Percentiles rank a stretch among this genome's conserved stretches.
These are phyloP conservation scores for Oceanodroma leucorhoa DNA, from an alignment of 2,797 vertebrate genomes.

Conservation along the genomic window DNA sequence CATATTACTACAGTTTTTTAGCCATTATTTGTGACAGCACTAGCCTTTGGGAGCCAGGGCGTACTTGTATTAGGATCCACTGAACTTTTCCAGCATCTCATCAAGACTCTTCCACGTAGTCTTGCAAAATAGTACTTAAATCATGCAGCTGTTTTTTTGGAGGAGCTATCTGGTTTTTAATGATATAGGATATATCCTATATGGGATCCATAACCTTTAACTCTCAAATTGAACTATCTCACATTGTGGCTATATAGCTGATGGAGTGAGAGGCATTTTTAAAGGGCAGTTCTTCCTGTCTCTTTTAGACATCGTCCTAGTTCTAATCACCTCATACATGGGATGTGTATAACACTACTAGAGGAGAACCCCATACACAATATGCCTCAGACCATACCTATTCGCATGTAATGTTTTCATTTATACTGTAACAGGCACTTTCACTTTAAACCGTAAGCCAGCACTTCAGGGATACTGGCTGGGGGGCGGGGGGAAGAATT, in stretches of 20 bases:
- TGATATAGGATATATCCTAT: fast-evolving
- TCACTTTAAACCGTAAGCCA: not conserved
- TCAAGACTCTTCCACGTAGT: not conserved
- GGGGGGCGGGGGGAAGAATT: not conserved
- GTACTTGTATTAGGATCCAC: not conserved
- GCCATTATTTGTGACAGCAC: not conserved
- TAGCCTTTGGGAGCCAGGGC: not conserved
- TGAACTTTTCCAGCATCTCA: not conserved
- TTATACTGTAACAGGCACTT: not conserved
- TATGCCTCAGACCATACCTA: not conserved
- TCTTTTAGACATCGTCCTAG: not conserved
- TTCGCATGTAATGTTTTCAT: not conserved
- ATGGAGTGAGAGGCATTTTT: not conserved
- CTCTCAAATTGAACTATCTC: not conserved
- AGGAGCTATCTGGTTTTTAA: not conserved
- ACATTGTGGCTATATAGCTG: not conserved
- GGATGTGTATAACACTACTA: not conserved
- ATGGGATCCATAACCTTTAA: not conserved
- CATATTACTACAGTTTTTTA: not conserved
- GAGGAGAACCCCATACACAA: fast-evolving
- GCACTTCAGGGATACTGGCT: not conserved
- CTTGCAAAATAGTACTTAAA: not conserved
- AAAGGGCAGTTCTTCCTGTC: not conserved
- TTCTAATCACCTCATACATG: not conserved
- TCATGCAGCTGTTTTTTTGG: not conserved